Conservation (phyloP, 2,797 vertebrate genomes). For the Malurus splendens region DNA sequence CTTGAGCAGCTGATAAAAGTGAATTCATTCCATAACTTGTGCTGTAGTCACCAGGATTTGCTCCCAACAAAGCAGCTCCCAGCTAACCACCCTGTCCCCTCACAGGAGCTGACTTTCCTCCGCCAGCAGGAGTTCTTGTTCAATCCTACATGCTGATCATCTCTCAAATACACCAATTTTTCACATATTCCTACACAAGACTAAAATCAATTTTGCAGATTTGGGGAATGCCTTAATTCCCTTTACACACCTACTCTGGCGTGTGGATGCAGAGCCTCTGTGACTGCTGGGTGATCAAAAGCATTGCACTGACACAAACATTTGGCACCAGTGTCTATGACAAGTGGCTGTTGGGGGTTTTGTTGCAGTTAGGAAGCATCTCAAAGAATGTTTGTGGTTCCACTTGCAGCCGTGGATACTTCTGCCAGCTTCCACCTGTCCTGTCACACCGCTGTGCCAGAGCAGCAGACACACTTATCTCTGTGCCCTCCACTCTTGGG, state of each 20-base stretch:
- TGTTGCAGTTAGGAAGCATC: background rate
- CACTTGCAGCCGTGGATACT: background rate
- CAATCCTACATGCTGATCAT: background rate
- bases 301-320: fast-evolving
- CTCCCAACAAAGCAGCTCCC: background rate
- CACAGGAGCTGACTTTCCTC: background rate
- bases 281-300: background rate
- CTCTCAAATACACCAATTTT: background rate
- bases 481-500: background rate
- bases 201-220: background rate
- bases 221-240: background rate
- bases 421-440: background rate
- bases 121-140: background rate
- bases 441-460: background rate
- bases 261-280: background rate
- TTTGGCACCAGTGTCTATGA: background rate
- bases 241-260: background rate
- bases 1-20: background rate
- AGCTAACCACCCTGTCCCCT: background rate
- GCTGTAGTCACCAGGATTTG: background rate
- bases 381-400: background rate
- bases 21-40: background rate
- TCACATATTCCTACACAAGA: background rate
- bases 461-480: background rate
- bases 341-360: background rate